Evolutionary conservation across 2,113 vertebrate genomes (phyloP), one percentile per base, ranked within the genome.

Genomic region (Leptocoma aspasia): DNA sequence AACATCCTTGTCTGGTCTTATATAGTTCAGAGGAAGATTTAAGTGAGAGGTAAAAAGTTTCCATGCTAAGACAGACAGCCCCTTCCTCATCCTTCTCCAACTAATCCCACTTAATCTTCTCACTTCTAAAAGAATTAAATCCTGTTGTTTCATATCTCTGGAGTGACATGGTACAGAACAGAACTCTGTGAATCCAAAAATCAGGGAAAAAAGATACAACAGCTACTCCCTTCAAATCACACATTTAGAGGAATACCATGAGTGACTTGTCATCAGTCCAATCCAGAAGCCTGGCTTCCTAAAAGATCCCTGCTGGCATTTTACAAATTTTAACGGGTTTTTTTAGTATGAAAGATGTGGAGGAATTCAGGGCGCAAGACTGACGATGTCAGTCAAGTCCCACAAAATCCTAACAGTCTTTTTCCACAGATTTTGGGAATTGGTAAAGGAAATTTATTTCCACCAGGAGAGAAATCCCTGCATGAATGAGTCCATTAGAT

Each of bases 1-100:
- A 90, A 96, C 90, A 95, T 96, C 92, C 91, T 95, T 70, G 77
- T 91, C 87, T 88, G 50, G 42, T 93, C 88, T 19, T 39, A 83
- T 76, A 72, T 9, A 95, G 66, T 39, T 77, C 71, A 93, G 68
- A 94, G 66, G 49, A 95, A 91, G 53, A 90, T 78, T 84, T 84
- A 92, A 90, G 68, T 53, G 72, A 93, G 49, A 93, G 69, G 85
- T 73, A 89, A 91, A 76, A 86, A 23, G 39, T 73, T 82, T 84
- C 83, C 87, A 81, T 1, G 1, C 27, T 17, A 47, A 92, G 35
- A 70, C 33, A 79, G 41, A 28, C 57, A 90, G 33, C 7, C 39
- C 30, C 39, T 56, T 94, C 47, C 49, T 76, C 52, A 72, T 57
- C 44, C 31, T 73, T 70, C 78, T 77, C 71, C 50, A 80, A 37